These are phyloP conservation scores for Apotomis turbidana DNA, from an alignment of 2,888 invertebrate genomes.

Conservation along the genomic window DNA sequence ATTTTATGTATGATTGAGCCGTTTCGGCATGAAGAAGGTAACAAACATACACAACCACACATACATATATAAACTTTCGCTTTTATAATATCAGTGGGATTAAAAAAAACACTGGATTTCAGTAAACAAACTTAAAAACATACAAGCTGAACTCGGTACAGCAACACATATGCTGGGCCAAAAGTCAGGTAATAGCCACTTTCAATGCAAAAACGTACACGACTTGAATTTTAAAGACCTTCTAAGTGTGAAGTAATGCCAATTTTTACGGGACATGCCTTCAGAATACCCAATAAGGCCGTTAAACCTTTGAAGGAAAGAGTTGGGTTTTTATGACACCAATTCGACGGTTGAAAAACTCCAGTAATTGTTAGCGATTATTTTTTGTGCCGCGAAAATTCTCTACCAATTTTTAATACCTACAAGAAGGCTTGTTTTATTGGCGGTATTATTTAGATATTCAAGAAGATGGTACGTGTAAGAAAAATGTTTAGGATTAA, in stretches of 20 bases:
- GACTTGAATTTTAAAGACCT: slow-evolving; percentile 69
- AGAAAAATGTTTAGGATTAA: neutral
- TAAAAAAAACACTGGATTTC: too few relatives aligned
- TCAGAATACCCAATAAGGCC: slow-evolving; percentile 64
- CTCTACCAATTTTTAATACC: neutral
- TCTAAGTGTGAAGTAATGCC: slow-evolving; percentile 77
- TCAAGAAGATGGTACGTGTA: neutral
- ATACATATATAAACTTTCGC: too few relatives aligned
- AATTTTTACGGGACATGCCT: slow-evolving; percentile 70
- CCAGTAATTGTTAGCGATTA: slow-evolving; percentile 42
- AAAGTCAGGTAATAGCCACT: slow-evolving; percentile 68
- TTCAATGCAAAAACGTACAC: slow-evolving; percentile 69
- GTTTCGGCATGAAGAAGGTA: too few relatives aligned
- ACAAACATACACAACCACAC: too few relatives aligned
- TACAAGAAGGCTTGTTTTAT: neutral
- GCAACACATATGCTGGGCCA: slow-evolving; percentile 46
- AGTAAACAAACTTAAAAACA: neutral
- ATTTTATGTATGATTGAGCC: too few relatives aligned
- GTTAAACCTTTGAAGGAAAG: slow-evolving; percentile 53
- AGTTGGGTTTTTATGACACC: slow-evolving; percentile 54
- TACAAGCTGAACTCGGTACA: slow-evolving; percentile 14
- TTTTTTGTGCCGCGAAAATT: slow-evolving; percentile 4
- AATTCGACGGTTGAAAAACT: slow-evolving; percentile 18
- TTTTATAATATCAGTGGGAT: too few relatives aligned
- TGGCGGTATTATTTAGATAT: neutral